Conservation (phyloP, 2,888 invertebrate genomes). For the Pharmacophagus antenor region DNA sequence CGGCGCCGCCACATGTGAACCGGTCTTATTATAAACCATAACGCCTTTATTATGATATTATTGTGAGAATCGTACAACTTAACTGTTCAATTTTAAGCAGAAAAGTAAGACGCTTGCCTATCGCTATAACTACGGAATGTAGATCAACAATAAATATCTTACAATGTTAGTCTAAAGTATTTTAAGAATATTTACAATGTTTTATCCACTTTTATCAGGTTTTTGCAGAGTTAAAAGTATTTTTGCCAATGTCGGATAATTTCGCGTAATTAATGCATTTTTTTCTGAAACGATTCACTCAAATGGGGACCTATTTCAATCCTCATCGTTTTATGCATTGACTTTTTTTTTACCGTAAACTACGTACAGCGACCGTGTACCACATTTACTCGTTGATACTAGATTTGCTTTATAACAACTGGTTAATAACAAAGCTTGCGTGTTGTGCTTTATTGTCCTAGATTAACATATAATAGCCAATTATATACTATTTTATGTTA, state of each 20-base stretch:
- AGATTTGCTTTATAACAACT: not conserved
- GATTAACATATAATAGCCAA: constrained; percentile 63
- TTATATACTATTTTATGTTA: constrained; percentile 55
- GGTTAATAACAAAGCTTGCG: not conserved
- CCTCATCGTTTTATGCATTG: not conserved
- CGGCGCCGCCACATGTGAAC: constrained; percentile 54
- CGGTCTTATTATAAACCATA: constrained; percentile 47
- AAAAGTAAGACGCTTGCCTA: constrained; percentile 28
- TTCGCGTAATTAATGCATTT: constrained; percentile 15
- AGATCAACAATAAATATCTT: constrained; percentile 33
- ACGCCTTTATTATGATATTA: constrained; percentile 37
- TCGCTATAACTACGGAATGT: constrained; percentile 34
- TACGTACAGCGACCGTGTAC: not conserved
- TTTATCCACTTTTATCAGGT: constrained; percentile 42
- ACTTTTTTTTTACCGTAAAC: not conserved
- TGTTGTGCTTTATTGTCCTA: constrained; percentile 45
- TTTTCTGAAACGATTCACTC: not conserved
- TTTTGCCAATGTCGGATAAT: not conserved
- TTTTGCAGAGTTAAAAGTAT: not conserved
- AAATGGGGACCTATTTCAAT: not conserved
- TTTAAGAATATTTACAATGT: constrained; percentile 31
- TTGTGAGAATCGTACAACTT: constrained; percentile 56
- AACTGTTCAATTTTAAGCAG: constrained; percentile 37
- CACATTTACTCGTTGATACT: not conserved
- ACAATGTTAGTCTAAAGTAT: constrained; percentile 33